Evolutionary conservation across 2,113 vertebrate genomes (phyloP), one percentile per base, ranked within the genome.

Genomic region (Siniperca knerii): DNA sequence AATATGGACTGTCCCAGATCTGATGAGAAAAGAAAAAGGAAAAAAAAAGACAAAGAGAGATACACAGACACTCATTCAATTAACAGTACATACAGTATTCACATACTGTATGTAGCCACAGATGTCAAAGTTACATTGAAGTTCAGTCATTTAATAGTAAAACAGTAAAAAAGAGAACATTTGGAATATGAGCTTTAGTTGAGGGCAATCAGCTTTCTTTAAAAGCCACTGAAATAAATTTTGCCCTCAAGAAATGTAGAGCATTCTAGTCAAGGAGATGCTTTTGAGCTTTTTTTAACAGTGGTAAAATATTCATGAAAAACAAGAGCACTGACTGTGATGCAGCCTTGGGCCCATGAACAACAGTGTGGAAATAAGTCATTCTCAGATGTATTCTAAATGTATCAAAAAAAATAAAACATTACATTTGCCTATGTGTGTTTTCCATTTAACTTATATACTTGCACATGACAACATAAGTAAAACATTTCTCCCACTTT

Each of bases 1-100:
- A 99, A 99, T 97, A 99, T 98, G 83, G 98, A 99, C 95, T 99
- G 98, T 95, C 98, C 98, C 90, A 99, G 97, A 97, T 99, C 98
- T 99, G 96, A 90, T 90, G 94, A 86, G 84, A 93, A 92, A 93
- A 48, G 78, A 71, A 74, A 86, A 86, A 87, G 64, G 92, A 79
- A 48, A 70, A 61, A 55, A 37, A 74, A 44, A 75, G 79, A 90
- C 82, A 93, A 83, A 96, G 93, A 93, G 94, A 96, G 95, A 96
- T 92, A 92, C 68, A 94, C 89, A 93, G 83, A 93, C 85, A 92
- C 90, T 85, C 83, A 93, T 95, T 95, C 93, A 95, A 94, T 93
- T 60, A 93, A 83, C 89, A 78, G 87, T 60, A 71, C 84, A 87
- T 93, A 93, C 92, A 92, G 90, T 92, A 92, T 77, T 71, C 66